A percentile compares a stretch with the other conserved stretches of the same genome.
Evolutionary conservation across 2,888 invertebrate genomes (phyloP).

Genomic region (Sepiola atlantica): DNA sequence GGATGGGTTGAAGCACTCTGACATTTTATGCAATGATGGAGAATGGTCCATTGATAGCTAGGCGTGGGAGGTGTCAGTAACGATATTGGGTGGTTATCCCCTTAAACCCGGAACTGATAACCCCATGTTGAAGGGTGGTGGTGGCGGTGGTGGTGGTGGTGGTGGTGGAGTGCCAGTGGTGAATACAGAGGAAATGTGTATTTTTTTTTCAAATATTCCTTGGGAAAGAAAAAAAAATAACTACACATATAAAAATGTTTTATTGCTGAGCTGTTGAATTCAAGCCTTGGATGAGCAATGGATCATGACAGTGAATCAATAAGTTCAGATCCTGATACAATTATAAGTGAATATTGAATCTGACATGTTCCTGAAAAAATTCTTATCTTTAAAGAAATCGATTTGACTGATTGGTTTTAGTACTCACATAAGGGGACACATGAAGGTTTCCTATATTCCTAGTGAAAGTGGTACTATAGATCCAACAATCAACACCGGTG

Average conservation of each 20-base stretch:
- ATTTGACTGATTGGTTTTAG: too few relatives aligned
- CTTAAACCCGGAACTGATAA: background rate
- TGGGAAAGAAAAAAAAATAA: background rate
- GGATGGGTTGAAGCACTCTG: background rate
- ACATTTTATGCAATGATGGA: background rate
- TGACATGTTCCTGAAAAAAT: too few relatives aligned
- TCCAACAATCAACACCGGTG: too few relatives aligned
- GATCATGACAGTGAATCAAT: background rate
- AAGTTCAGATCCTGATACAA: background rate
- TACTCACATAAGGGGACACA: too few relatives aligned
- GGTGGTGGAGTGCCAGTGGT: background rate
- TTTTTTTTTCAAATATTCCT: background rate
- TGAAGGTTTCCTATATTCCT: too few relatives aligned
- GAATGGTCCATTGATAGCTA: conserved; percentile 12
- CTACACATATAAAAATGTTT: too few relatives aligned
- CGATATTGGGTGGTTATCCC: background rate
- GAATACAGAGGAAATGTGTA: background rate
- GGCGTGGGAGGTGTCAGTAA: background rate
- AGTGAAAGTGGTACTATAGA: too few relatives aligned
- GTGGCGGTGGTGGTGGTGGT: too few relatives aligned
- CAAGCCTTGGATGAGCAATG: background rate
- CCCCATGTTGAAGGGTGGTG: background rate
- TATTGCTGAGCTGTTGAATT: background rate
- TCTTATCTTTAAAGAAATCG: too few relatives aligned
- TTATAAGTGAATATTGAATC: background rate